These are phyloP conservation scores for Schizopygopsis malacanthus DNA, from an alignment of 2,797 vertebrate species.

Conservation along the genomic window DNA sequence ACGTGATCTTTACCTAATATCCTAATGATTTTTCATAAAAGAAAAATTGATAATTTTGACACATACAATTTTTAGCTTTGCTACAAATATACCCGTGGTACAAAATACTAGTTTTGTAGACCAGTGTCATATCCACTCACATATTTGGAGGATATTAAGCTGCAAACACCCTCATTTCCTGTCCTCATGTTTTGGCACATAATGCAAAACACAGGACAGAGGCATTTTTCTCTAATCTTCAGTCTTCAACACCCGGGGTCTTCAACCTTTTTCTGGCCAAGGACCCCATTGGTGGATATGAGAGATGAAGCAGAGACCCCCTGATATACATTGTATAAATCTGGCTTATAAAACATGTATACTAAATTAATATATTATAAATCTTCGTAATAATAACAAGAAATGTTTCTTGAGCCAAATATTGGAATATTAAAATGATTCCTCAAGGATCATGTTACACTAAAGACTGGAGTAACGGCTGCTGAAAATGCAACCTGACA, in stretches of 20 bases:
- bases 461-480: not conserved
- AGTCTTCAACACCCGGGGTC: not conserved
- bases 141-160: not conserved
- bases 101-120: no score
- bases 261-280: not conserved
- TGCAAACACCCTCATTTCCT: not conserved
- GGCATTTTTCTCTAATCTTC: conserved; percentile 21
- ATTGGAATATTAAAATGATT: not conserved
- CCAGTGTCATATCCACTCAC: not conserved
- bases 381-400: not conserved
- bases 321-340: not conserved
- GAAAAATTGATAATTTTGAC: no score
- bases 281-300: not conserved
- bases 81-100: no score
- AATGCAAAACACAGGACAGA: not conserved
- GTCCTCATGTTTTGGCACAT: not conserved
- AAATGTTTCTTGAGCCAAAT: not conserved
- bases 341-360: not conserved
- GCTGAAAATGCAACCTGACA: not conserved
- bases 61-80: no score
- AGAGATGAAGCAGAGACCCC: conserved; percentile 3
- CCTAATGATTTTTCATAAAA: no score
- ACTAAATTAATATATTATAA: not conserved
- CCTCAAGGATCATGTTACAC: not conserved
- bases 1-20: no score